These are phyloP conservation scores for Calypte anna DNA, from an alignment of 2,113 vertebrate genomes.

Conservation along the genomic window DNA sequence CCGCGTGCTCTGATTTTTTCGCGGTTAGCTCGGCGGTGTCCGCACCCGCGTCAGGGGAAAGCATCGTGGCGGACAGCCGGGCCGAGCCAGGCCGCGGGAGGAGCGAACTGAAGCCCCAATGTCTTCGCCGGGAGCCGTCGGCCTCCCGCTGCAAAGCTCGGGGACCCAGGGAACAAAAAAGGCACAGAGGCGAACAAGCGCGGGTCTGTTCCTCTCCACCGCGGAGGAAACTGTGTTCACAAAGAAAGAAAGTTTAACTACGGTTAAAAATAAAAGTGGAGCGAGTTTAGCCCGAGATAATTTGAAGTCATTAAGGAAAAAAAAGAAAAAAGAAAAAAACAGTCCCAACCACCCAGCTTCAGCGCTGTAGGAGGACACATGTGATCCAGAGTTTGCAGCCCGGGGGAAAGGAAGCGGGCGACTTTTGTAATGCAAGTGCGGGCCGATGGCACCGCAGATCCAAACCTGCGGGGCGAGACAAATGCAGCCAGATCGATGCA, in stretches of 20 bases:
- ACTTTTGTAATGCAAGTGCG: slow-evolving; percentile 15
- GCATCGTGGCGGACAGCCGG: not conserved
- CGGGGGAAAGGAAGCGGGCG: not conserved
- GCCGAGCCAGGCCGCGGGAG: slow-evolving; percentile 15
- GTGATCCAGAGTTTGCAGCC: not conserved
- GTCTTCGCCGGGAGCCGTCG: not conserved
- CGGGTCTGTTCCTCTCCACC: slow-evolving; percentile 32
- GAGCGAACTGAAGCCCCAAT: slow-evolving; percentile 57
- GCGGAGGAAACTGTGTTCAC: slow-evolving; percentile 9
- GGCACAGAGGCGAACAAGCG: slow-evolving; percentile 51
- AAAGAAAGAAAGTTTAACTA: slow-evolving; percentile 52
- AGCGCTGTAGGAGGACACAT: not conserved
- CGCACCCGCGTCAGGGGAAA: not conserved
- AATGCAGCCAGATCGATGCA: not conserved
- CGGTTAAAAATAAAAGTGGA: slow-evolving; percentile 45
- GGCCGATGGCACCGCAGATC: not conserved
- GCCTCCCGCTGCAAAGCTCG: slow-evolving; percentile 38
- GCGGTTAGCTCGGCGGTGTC: not conserved
- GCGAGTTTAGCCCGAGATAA: slow-evolving; percentile 27
- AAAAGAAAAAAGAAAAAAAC: no score
- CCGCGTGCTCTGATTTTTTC: slow-evolving; percentile 24
- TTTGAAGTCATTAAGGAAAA: not conserved
- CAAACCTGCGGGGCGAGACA: not conserved
- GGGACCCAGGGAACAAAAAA: slow-evolving; percentile 56
- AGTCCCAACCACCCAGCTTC: not conserved